A percentile compares a stretch with the other conserved stretches of the same genome.
These are phyloP conservation scores for Podilymbus podiceps DNA, from an alignment of 2,113 vertebrate genomes.

Conservation along the genomic window DNA sequence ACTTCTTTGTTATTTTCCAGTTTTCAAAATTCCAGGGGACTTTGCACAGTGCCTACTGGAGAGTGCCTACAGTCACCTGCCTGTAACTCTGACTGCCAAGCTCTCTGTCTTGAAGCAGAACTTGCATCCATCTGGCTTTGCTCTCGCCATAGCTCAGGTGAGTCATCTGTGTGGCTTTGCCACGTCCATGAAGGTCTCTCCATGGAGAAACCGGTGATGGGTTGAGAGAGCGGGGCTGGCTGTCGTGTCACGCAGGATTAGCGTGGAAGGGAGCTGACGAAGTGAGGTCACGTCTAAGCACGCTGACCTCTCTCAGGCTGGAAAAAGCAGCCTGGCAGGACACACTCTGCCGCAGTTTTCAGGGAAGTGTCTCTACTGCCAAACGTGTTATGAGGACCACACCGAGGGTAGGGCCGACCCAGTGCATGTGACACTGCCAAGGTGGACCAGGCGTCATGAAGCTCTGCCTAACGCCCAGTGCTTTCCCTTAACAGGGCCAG, in stretches of 20 bases:
- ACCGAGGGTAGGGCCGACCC: background rate
- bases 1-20: background rate
- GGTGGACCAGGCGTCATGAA: background rate
- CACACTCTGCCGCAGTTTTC: background rate
- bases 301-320: background rate
- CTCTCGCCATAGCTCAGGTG: background rate
- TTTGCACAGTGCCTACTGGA: background rate
- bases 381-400: background rate
- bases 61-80: background rate
- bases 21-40: background rate
- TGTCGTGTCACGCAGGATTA: background rate
- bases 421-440: background rate
- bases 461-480: background rate
- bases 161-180: background rate
- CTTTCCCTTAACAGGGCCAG: background rate
- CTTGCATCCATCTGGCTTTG: background rate
- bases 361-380: background rate
- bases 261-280: rapidly evolving
- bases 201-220: background rate
- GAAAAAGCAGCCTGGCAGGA: background rate
- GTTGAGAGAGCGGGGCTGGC: background rate
- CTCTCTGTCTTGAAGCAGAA: background rate
- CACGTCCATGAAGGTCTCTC: background rate
- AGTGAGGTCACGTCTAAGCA: background rate
- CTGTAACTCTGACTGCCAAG: background rate